phyloP scores from a whole-genome alignment of 2,797 vertebrate genomes.

The Syndactyla subalaris region DNA sequence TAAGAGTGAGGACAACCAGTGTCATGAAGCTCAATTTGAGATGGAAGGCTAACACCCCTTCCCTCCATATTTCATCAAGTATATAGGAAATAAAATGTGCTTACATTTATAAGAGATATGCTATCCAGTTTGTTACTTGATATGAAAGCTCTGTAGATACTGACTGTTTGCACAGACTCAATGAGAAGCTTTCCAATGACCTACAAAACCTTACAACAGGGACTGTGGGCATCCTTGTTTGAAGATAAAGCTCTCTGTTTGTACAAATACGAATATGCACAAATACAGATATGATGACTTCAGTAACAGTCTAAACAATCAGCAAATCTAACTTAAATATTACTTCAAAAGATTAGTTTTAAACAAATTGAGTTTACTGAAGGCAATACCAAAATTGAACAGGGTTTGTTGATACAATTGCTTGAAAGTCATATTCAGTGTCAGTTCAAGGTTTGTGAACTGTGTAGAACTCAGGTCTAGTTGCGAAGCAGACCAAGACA shows the following conservation, averaged over 20 bases:
- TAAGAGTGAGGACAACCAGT: background rate
- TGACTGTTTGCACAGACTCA: background rate
- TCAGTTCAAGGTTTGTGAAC: background rate
- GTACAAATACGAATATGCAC: background rate
- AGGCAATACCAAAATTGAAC: background rate
- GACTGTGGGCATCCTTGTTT: background rate
- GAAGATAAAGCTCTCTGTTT: constrained; percentile 31
- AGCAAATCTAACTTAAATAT: constrained; percentile 11
- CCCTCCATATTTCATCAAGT: background rate
- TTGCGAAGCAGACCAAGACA: background rate
- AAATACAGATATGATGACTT: background rate
- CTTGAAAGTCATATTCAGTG: background rate
- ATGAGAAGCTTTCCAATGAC: background rate
- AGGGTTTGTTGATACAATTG: background rate
- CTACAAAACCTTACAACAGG: background rate
- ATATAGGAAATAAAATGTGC: background rate
- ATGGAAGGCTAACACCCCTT: background rate
- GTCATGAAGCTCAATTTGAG: background rate
- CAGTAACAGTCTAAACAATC: background rate
- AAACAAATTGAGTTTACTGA: background rate
- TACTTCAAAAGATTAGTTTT: background rate
- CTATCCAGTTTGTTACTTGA: background rate
- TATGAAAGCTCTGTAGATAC: background rate
- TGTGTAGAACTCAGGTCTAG: background rate
- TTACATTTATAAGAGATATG: background rate